Conservation (phyloP, 2,888 invertebrate genomes). For the Malacosoma neustria region DNA sequence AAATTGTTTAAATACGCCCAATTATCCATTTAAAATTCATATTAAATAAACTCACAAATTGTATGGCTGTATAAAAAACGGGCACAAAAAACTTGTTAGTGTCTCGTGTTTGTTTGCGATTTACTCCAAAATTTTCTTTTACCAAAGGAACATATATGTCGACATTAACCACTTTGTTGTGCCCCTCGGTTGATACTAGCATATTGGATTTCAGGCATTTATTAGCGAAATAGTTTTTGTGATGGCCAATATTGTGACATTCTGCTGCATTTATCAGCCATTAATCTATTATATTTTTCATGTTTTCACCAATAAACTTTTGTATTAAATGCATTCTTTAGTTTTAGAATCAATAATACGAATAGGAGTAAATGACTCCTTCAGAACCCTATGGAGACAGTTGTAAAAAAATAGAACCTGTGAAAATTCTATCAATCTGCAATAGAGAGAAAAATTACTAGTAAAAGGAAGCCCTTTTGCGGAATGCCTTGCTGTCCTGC, state of each 20-base stretch:
- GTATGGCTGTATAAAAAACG: constrained; percentile 65
- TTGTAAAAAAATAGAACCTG: no score
- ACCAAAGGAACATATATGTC: constrained; percentile 56
- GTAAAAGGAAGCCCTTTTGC: no score
- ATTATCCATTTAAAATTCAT: constrained; percentile 45
- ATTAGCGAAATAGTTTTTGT: constrained; percentile 69
- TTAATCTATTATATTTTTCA: constrained; percentile 76
- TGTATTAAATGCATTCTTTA: constrained; percentile 76
- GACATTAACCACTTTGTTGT: constrained; percentile 73
- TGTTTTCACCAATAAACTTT: constrained; percentile 76
- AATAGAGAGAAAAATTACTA: neutral
- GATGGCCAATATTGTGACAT: constrained; percentile 74
- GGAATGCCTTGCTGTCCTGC: no score
- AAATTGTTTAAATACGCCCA: constrained; percentile 57
- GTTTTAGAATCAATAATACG: constrained; percentile 71
- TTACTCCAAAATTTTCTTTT: constrained; percentile 49
- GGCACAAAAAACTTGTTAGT: constrained; percentile 73
- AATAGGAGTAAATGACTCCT: no score
- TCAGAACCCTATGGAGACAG: no score
- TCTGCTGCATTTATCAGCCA: constrained; percentile 75
- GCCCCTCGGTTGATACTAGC: constrained; percentile 59
- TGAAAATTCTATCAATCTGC: neutral
- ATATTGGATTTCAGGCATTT: constrained; percentile 73
- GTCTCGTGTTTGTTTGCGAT: constrained; percentile 62
- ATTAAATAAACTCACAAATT: constrained; percentile 42